Conservation (phyloP, 92 coral and sea anemone genomes). For the Siderastrea siderea region DNA sequence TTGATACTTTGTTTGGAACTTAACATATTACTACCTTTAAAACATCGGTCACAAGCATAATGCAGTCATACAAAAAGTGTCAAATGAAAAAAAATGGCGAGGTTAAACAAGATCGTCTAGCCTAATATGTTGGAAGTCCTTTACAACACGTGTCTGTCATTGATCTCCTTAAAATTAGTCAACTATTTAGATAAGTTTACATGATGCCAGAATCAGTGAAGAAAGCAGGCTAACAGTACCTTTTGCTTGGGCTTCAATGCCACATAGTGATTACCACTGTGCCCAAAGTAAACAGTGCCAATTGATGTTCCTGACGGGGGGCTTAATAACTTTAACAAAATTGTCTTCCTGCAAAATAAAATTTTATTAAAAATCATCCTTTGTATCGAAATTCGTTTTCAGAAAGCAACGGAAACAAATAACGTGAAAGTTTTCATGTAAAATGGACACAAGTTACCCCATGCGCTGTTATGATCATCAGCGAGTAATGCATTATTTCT, state of each 20-base stretch:
- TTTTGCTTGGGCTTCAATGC: constrained; percentile 35
- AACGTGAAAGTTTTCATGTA: neutral
- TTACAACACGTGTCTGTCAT: neutral
- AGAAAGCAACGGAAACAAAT: constrained; percentile 1
- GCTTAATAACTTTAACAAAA: neutral
- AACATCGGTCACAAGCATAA: no score
- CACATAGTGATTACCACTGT: constrained; percentile 54
- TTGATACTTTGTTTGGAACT: no score
- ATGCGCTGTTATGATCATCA: constrained; percentile 57
- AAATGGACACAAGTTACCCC: constrained; percentile 35
- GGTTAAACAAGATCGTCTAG: no score
- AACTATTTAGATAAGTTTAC: no score
- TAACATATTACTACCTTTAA: no score
- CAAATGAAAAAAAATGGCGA: no score
- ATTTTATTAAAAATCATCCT: neutral
- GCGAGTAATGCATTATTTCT: constrained; percentile 29
- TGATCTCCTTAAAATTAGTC: constrained; percentile 11
- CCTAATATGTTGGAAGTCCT: no score
- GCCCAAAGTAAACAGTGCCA: constrained; percentile 45
- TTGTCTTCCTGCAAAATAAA: constrained; percentile 17
- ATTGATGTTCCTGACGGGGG: constrained; percentile 28
- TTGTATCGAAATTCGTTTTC: neutral
- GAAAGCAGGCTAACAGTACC: no score
- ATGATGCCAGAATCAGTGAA: no score
- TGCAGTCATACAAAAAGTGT: no score